A percentile compares a stretch with the other conserved stretches of the same genome.
These are phyloP conservation scores for Epizoanthus fatuus DNA, from an alignment of 92 coral and sea anemone species.

Conservation along the genomic window DNA sequence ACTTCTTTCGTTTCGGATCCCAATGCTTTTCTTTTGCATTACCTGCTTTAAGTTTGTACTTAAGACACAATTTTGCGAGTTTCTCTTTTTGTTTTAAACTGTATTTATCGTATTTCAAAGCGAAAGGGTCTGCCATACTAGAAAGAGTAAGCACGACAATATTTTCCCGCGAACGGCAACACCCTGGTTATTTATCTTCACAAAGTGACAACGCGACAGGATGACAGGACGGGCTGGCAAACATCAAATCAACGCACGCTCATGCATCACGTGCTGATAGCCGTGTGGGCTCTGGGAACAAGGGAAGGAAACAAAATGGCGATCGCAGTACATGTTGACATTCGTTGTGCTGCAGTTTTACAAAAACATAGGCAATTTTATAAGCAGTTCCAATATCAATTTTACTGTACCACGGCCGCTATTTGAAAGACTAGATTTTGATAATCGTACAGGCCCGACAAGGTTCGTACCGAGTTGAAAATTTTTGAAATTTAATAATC, in stretches of 20 bases:
- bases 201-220: slow-evolving; percentile 29
- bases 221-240: slow-evolving; percentile 26
- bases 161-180: not conserved
- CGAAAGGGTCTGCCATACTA: not conserved
- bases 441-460: slow-evolving; percentile 10
- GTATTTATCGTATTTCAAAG: slow-evolving; percentile 3
- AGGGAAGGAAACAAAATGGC: slow-evolving; percentile 43
- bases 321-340: slow-evolving; percentile 28
- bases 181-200: slow-evolving; percentile 15
- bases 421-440: slow-evolving; percentile 17
- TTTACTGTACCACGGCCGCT: slow-evolving; percentile 33
- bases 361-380: slow-evolving; percentile 40
- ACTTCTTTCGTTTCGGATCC: not conserved
- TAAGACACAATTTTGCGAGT: not conserved
- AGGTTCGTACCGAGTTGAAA: slow-evolving; percentile 16
- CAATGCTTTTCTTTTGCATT: slow-evolving; percentile 25
- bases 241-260: slow-evolving; percentile 4
- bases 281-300: slow-evolving; percentile 32
- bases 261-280: slow-evolving; percentile 31
- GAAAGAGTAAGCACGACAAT: too few relatives aligned
- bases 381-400: slow-evolving; percentile 37
- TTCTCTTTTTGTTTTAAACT: too few relatives aligned
- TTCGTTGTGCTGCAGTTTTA: slow-evolving; percentile 43
- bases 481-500: slow-evolving; percentile 14
- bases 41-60: slow-evolving; percentile 17